Conservation (phyloP, 2,113 vertebrate genomes). For the Ictalurus furcatus region DNA sequence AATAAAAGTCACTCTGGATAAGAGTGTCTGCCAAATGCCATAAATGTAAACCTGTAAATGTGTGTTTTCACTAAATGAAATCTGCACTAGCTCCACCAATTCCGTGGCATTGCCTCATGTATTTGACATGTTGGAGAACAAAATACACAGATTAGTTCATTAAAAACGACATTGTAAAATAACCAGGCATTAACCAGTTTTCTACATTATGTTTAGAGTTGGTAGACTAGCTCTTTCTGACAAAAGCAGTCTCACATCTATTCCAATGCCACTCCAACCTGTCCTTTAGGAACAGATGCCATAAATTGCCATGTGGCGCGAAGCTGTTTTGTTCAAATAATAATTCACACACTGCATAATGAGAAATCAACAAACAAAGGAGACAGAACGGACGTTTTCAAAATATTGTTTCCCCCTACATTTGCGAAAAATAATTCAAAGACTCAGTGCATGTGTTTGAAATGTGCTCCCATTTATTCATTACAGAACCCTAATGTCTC, state of each 20-base stretch:
- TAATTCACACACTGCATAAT: neutral
- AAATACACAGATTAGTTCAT: too few species aligned
- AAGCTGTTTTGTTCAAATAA: neutral
- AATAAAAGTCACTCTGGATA: too few species aligned
- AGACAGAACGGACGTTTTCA: neutral
- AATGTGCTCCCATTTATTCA: slow-evolving; percentile 1
- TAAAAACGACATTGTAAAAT: too few species aligned
- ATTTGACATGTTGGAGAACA: too few species aligned
- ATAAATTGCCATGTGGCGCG: too few species aligned
- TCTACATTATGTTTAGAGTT: neutral
- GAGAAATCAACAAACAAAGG: neutral
- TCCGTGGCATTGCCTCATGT: too few species aligned
- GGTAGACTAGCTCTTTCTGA: neutral
- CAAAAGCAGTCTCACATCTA: neutral
- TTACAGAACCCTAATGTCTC: slow-evolving; percentile 24
- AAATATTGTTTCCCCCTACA: neutral
- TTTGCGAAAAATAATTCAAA: neutral
- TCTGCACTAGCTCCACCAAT: too few species aligned
- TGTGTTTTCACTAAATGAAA: too few species aligned
- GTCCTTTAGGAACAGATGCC: neutral
- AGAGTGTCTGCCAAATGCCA: too few species aligned
- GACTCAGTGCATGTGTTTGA: neutral
- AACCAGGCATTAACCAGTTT: neutral
- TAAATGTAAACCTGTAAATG: too few species aligned
- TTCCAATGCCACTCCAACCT: neutral